Percentiles rank a stretch among this genome's conserved stretches.
These are phyloP conservation scores for Eubasilissa splendida DNA, from an alignment of 2,888 invertebrate genomes.

Conservation along the genomic window DNA sequence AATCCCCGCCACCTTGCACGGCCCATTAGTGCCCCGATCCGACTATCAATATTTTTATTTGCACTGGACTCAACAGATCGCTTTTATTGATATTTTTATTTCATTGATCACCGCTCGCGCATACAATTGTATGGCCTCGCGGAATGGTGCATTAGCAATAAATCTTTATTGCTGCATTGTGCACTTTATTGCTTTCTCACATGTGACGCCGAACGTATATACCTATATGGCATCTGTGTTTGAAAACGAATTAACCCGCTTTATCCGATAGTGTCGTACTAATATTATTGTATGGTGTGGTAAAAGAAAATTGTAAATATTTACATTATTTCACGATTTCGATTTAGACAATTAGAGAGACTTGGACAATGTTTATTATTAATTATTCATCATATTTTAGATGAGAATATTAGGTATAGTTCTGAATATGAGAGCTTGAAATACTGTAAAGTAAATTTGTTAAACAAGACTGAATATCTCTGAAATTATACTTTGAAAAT, in stretches of 20 bases:
- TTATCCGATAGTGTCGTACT: neutral
- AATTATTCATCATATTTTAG: too few species aligned
- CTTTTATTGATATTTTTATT: slow-evolving; percentile 44
- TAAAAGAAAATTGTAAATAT: too few species aligned
- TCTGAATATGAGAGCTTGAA: too few species aligned
- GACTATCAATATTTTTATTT: slow-evolving; percentile 45
- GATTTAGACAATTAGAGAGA: too few species aligned
- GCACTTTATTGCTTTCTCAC: slow-evolving; percentile 41
- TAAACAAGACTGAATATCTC: too few species aligned
- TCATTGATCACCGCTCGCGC: slow-evolving; percentile 44
- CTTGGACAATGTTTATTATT: too few species aligned
- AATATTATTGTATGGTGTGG: neutral
- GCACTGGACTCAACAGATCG: slow-evolving; percentile 34
- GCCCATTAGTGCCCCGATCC: slow-evolving; percentile 22
- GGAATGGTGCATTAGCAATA: slow-evolving; percentile 43
- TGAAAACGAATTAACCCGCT: slow-evolving; percentile 1
- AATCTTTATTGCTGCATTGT: slow-evolving; percentile 51
- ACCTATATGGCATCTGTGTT: neutral
- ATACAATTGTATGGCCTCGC: slow-evolving; percentile 38
- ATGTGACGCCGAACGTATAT: slow-evolving; percentile 27
- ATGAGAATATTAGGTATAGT: too few species aligned
- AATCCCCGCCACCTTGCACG: neutral
- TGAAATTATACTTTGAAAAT: too few species aligned
- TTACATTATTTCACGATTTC: too few species aligned
- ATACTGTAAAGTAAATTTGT: too few species aligned